These are phyloP conservation scores for Dysidea cf. avara DNA, from an alignment of 37 sponge, comb jelly and placozoan genomes.

Conservation along the genomic window DNA sequence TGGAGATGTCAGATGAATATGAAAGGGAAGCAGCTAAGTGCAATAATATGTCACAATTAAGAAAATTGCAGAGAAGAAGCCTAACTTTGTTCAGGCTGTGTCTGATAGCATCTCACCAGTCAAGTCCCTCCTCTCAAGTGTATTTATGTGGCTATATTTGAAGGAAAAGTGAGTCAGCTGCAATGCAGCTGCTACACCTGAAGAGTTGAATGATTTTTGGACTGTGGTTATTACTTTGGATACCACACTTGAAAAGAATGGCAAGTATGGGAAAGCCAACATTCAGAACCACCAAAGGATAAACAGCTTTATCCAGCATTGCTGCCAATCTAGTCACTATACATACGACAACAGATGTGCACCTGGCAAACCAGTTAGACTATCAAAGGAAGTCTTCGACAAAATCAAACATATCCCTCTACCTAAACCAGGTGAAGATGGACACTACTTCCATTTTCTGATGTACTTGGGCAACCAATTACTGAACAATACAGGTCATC, in stretches of 20 bases:
- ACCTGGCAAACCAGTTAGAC: no score
- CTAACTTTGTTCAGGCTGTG: slow-evolving; percentile 18
- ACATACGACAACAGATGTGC: no score
- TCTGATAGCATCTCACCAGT: slow-evolving; percentile 14
- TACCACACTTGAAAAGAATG: neutral
- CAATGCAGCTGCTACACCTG: slow-evolving; percentile 3
- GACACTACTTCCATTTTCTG: slow-evolving; percentile 29
- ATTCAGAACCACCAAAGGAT: no score
- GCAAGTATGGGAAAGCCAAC: neutral
- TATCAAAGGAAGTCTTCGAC: slow-evolving; percentile 8
- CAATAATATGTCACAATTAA: slow-evolving; percentile 36
- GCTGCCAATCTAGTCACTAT: no score
- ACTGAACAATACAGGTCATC: slow-evolving; percentile 32
- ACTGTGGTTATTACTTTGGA: slow-evolving; percentile 15
- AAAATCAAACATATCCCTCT: slow-evolving; percentile 9
- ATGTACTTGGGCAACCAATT: slow-evolving; percentile 21
- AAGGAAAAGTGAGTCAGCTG: slow-evolving; percentile 2
- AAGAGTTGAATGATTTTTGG: slow-evolving; percentile 19
- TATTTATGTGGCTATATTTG: slow-evolving; percentile 16
- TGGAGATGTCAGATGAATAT: slow-evolving; percentile 33
- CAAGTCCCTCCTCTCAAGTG: neutral
- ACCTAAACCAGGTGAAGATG: slow-evolving; percentile 33
- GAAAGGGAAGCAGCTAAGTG: slow-evolving; percentile 25
- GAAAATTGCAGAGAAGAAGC: slow-evolving; percentile 31
- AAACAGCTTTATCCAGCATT: no score